Base-by-base conservation (phyloP, 2,888 invertebrate species). In the Hoplodrina blanda region DNA sequence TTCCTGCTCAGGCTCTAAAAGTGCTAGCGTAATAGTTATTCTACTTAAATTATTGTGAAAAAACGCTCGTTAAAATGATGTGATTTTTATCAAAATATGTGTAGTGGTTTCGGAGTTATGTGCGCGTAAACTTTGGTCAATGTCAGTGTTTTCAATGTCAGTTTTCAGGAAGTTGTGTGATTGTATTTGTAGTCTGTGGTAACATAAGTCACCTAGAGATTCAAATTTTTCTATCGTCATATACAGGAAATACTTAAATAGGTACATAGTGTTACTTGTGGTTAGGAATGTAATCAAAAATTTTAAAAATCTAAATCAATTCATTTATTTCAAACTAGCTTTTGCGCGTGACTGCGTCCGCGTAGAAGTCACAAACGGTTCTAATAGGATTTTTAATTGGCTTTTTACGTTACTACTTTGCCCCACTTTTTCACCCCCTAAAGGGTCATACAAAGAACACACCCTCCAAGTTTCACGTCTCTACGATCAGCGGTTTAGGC, bases 91-190 rank as follows among this genome's bases (percentile, higher is more conserved):
- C 2, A 10, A 59, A 60, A 67, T 76, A 30, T 17, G 55, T 80
- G 76, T 20, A 80, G 67, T 72, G 64, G 55, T 80, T 71, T 49
- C 15, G 2, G 52, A 60, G 64, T 33, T 54, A 56, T 53, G 54
- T 55, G 62, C 33, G 15, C 5, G 61, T 62, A 64, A 67, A 71
- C 54, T 64, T 62, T 49, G 52, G 46, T 62, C 44, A 64, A 67
- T 79, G 80, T 67, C 71, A 55, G 54, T 46, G 30, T 33, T 67
- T 67, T 71, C 66, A 78, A 62, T 76, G 78, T 78, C 72, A 56
- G 25, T 2, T 50, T 37, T 44, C 19, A 63, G 75, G 60, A 76
- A 76, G 52, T 70, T 4, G 4, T n/a, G 49, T 19, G 33, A n/a
- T 63, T 61, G 20, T 52, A 17, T 57, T 15, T 46, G 33, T 54